Percentiles rank a stretch among this genome's conserved stretches.
Conservation (phyloP, 92 coral and sea anemone species). For the Meandrina meandrites region DNA sequence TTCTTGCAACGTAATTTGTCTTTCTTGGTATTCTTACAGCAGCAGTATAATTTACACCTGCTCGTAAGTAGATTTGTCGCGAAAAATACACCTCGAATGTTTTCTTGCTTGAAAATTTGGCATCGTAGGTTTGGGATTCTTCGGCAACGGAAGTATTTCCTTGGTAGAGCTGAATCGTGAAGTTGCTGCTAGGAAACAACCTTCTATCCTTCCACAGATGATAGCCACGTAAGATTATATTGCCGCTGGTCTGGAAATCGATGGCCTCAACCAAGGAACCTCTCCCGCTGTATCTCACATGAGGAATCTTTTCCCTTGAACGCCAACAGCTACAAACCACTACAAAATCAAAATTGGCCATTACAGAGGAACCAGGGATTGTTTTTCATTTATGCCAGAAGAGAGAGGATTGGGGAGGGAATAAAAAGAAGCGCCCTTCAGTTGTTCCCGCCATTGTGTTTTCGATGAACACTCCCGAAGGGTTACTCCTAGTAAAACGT, state of each 20-base stretch:
- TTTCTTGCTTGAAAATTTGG: background rate
- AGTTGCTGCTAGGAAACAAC: background rate
- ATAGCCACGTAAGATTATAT: conserved; percentile 17
- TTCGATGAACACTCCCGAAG: no score
- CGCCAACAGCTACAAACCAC: conserved; percentile 23
- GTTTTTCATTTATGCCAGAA: background rate
- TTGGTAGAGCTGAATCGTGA: conserved; percentile 17
- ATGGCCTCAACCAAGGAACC: background rate
- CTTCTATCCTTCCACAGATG: conserved; percentile 4
- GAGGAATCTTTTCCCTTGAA: background rate
- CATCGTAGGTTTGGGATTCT: background rate
- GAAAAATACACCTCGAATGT: conserved; percentile 21
- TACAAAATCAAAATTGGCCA: background rate
- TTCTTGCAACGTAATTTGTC: background rate
- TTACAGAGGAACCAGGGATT: background rate
- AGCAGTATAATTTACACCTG: conserved; percentile 12
- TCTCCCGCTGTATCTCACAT: background rate
- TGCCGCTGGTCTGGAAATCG: background rate
- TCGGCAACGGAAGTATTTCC: background rate
- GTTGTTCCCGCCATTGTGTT: no score
- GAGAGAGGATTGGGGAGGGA: background rate
- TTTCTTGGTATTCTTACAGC: background rate
- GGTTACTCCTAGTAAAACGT: no score
- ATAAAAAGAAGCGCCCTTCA: background rate
- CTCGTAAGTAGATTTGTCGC: background rate